Evolutionary conservation across 92 coral and sea anemone species (phyloP).

Genomic region (Pocillopora grandis): DNA sequence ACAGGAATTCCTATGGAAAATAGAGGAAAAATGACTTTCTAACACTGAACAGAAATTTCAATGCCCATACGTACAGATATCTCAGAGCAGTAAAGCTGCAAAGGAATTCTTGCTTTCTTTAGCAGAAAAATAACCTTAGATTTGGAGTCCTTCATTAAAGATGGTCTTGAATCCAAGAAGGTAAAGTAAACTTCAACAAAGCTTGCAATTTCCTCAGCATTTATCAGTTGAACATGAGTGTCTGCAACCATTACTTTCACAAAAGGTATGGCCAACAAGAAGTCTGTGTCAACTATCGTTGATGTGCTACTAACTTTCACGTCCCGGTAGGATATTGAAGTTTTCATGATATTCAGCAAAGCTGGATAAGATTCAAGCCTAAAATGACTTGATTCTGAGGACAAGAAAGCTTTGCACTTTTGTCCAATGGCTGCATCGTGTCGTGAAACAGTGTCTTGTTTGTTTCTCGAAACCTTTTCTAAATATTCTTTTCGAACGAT

Average conservation of each 20-base stretch:
- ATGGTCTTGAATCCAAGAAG: constrained; percentile 70
- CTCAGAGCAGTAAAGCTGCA: not conserved
- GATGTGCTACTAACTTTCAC: constrained; percentile 39
- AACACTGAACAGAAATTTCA: not conserved
- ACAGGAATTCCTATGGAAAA: constrained; percentile 63
- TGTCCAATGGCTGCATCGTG: constrained; percentile 63
- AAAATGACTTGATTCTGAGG: constrained; percentile 49
- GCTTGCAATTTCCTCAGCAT: constrained; percentile 40
- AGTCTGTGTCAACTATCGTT: constrained; percentile 81
- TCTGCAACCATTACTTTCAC: constrained; percentile 57
- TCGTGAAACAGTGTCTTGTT: constrained; percentile 15
- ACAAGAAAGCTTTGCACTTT: constrained; percentile 73
- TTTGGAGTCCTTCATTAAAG: constrained; percentile 70
- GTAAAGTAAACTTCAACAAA: constrained; percentile 62
- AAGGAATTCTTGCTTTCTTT: not conserved
- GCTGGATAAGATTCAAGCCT: constrained; percentile 43
- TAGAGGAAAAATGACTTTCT: not conserved
- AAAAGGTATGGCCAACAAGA: constrained; percentile 69
- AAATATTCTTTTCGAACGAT: constrained; percentile 49
- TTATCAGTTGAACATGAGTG: constrained; percentile 4
- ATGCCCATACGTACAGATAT: not conserved
- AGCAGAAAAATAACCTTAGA: constrained; percentile 55
- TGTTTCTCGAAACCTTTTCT: constrained; percentile 21
- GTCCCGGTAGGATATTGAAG: constrained; percentile 43
- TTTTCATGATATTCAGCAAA: constrained; percentile 44